Evolutionary conservation across 2,797 vertebrate genomes (phyloP).

Genomic region (Gastrophryne carolinensis): DNA sequence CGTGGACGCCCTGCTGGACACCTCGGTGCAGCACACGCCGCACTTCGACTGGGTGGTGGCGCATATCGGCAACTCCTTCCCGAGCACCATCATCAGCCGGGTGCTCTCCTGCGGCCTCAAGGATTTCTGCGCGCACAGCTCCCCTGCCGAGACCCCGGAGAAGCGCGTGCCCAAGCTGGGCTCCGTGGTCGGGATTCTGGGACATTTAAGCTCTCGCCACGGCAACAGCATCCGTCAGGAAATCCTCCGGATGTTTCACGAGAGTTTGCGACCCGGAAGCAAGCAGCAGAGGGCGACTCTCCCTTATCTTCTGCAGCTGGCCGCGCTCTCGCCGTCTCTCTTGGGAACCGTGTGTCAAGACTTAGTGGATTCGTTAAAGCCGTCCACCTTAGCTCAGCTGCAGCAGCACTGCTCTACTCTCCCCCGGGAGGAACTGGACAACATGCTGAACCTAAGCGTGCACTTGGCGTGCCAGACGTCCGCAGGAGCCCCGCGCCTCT

Average conservation of each 20-base stretch:
- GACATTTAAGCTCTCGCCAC: slow-evolving; percentile 86
- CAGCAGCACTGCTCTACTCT: slow-evolving; percentile 80
- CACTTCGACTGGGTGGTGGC: slow-evolving; percentile 98
- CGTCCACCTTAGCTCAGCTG: slow-evolving; percentile 81
- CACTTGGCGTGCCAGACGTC: slow-evolving; percentile 91
- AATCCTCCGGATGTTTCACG: slow-evolving; percentile 89
- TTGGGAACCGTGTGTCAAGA: slow-evolving; percentile 83
- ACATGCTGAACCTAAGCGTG: slow-evolving; percentile 82
- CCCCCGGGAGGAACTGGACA: slow-evolving; percentile 86
- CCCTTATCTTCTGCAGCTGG: slow-evolving; percentile 89
- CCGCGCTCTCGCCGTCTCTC: slow-evolving; percentile 84
- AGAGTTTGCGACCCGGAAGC: slow-evolving; percentile 74
- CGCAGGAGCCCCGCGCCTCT: slow-evolving; percentile 78
- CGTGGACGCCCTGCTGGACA: slow-evolving; percentile 89
- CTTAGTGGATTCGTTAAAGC: slow-evolving; percentile 84
- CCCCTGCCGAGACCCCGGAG: slow-evolving; percentile 63
- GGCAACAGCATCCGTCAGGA: slow-evolving; percentile 90
- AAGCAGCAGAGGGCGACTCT: slow-evolving; percentile 82
- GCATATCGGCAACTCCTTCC: slow-evolving; percentile 95
- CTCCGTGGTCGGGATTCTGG: slow-evolving; percentile 91
- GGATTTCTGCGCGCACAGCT: slow-evolving; percentile 87
- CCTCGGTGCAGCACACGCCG: slow-evolving; percentile 90
- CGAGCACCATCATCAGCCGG: slow-evolving; percentile 89
- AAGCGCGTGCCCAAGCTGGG: slow-evolving; percentile 88
- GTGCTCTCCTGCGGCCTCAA: slow-evolving; percentile 92